Evolutionary conservation across 2,113 vertebrate genomes (phyloP).

Genomic region (Pseudorhombus dupliciocellatus): DNA sequence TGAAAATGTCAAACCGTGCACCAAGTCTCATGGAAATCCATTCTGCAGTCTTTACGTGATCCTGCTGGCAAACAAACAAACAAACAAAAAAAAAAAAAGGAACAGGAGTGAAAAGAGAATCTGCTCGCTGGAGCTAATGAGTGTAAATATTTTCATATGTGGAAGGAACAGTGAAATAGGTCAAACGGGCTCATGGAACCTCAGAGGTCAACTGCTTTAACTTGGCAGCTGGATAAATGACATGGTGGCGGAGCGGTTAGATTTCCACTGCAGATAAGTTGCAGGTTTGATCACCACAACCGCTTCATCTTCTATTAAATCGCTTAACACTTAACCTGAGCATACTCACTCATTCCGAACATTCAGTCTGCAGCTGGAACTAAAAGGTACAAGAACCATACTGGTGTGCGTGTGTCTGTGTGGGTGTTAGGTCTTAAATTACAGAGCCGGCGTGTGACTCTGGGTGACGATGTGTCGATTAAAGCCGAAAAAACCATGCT

Average conservation of each 20-base stretch:
- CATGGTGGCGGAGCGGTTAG: slow-evolving; percentile 7
- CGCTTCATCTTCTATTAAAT: neutral
- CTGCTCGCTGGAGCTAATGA: neutral
- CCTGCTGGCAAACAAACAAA: neutral
- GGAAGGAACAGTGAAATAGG: neutral
- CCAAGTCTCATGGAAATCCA: too few species aligned
- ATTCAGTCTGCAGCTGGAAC: neutral
- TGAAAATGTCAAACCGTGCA: too few species aligned
- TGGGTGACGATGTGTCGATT: slow-evolving; percentile 10
- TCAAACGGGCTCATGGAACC: neutral
- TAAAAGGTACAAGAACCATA: neutral
- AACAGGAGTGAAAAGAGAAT: neutral
- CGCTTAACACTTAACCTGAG: neutral
- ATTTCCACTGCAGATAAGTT: slow-evolving; percentile 5
- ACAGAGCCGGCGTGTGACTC: neutral
- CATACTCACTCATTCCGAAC: neutral
- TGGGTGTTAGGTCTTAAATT: neutral
- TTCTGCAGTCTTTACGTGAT: too few species aligned
- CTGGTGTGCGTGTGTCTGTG: too few species aligned
- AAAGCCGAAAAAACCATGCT: slow-evolving; percentile 28
- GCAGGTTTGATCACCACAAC: slow-evolving; percentile 16
- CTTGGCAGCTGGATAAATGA: neutral
- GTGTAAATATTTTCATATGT: neutral
- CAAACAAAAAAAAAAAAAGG: neutral
- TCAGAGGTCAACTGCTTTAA: neutral